A percentile compares a stretch with the other conserved stretches of the same genome.
These are phyloP conservation scores for Balaeniceps rex DNA, from an alignment of 2,113 vertebrate species.

Conservation along the genomic window DNA sequence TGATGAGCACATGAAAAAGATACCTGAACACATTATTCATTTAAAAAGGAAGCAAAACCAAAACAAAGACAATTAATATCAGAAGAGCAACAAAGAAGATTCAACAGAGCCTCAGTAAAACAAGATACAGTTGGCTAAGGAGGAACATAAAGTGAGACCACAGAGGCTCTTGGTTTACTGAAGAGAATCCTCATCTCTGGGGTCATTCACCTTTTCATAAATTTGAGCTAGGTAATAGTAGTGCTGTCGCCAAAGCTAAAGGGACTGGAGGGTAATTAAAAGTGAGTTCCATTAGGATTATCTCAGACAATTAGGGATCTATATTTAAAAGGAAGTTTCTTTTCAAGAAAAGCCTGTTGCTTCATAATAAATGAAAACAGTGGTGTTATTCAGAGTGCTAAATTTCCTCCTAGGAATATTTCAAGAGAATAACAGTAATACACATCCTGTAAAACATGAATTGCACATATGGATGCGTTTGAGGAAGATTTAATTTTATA, in stretches of 20 bases:
- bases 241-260: background rate
- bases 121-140: background rate
- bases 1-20: background rate
- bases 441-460: background rate
- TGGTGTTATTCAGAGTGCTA: background rate
- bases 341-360: background rate
- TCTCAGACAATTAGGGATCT: background rate
- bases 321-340: background rate
- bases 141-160: background rate
- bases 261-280: background rate
- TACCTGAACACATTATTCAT: background rate
- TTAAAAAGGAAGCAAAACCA: background rate
- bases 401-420: conserved; percentile 17
- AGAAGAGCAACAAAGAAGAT: background rate
- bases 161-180: background rate
- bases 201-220: background rate
- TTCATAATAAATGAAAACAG: background rate
- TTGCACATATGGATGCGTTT: background rate
- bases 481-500: background rate
- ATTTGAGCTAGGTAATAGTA: background rate
- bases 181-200: background rate
- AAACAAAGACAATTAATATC: background rate
- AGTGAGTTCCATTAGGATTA: background rate
- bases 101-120: background rate
- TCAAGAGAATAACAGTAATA: background rate